Base-by-base conservation (phyloP, 2,888 invertebrate species). In the Pheosia gnoma region DNA sequence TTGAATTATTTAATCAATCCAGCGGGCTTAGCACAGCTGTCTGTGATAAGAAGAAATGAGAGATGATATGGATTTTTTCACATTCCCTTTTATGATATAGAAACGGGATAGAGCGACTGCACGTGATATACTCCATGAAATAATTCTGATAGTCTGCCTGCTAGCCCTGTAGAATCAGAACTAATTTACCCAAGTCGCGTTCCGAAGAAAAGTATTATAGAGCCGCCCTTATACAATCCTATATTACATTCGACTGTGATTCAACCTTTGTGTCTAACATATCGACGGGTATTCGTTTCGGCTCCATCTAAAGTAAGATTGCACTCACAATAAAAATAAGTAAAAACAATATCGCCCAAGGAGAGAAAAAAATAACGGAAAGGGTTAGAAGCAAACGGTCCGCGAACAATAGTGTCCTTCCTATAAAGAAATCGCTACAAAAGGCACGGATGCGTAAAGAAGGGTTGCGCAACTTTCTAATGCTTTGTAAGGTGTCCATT, bases 381-480 rank as follows among this genome's bases (percentile, higher is more conserved):
- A 91, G 92, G 91, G 92, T 93, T 92, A 88, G 81, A 68, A 82
- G 84, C 85, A 87, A 87, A 89, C 83, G 85, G 85, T 78, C 83
- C 83, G 81, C 80, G 80, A 85, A 84, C 91, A 92, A 93, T 86
- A 85, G 85, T 81, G 77, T 84, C 82, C 80, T 84, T 85, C 86
- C 82, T 85, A 83, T 87, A 90, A 88, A 86, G 79, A 79, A 85
- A 84, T 84, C 83, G 74, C 81, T 80, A 84, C 83, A 89, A 90
- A 89, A 87, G 84, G 70, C 82, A 80, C 82, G 82, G 85, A 85
- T 80, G 83, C 84, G 87, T 86, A 89, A 87, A 86, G 79, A 90
- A 93, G 92, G 92, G 93, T 93, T 93, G 91, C 89, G 86, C 88
- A 93, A 93, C 93, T 93, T 93, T 93, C 93, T 90, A 92, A 90